Conservation (phyloP, 2,113 vertebrate species). For the Hydrochoerus hydrochaeris region DNA sequence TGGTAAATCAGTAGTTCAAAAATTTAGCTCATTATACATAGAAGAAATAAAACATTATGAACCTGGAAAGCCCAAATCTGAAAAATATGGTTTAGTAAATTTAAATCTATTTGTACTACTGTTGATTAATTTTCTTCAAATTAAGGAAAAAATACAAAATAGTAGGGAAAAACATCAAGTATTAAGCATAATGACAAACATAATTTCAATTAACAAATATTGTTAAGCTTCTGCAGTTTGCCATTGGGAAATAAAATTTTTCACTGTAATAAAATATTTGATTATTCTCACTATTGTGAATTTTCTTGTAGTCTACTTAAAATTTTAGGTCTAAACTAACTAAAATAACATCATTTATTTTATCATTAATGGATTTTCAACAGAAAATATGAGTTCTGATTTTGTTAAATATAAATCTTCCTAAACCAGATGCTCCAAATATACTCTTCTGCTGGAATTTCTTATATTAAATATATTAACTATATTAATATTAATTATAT, state of each 20-base stretch:
- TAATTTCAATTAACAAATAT: constrained; percentile 11
- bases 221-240: background rate
- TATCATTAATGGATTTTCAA: background rate
- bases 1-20: background rate
- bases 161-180: background rate
- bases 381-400: background rate
- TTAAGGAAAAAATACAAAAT: background rate
- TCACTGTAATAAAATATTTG: background rate
- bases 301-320: constrained; percentile 31
- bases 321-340: background rate
- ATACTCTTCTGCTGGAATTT: background rate
- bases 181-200: background rate
- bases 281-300: background rate
- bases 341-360: background rate
- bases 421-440: background rate
- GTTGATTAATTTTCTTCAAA: background rate
- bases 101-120: background rate
- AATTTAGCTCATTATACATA: background rate
- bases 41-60: background rate
- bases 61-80: background rate
- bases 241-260: constrained; percentile 7
- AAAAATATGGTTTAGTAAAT: background rate
- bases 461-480: background rate
- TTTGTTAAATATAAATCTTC: background rate
- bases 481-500: no score